Conservation (phyloP, 2,113 vertebrate genomes). For the Thamnophis sirtalis region DNA sequence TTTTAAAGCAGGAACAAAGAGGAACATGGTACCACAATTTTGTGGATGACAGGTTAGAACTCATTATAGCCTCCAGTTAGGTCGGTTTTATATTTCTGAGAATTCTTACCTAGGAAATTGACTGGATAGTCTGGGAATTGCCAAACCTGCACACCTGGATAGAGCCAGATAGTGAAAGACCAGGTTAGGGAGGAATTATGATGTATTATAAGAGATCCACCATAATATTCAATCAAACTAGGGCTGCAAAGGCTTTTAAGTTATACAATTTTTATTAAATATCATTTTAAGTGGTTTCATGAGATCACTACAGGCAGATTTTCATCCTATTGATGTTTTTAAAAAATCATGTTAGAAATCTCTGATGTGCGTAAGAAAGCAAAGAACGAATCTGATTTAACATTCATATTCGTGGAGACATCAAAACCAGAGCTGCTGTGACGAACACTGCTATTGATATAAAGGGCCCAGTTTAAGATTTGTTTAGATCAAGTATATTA, state of each 20-base stretch:
- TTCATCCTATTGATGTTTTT: neutral
- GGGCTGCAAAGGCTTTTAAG: neutral
- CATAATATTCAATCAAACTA: neutral
- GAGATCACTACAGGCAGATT: neutral
- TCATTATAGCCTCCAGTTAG: neutral
- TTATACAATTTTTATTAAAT: neutral
- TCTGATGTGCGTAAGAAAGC: neutral
- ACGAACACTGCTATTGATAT: slow-evolving; percentile 13
- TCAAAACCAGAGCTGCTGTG: neutral
- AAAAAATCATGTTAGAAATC: neutral
- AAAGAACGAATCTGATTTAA: neutral
- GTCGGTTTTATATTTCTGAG: neutral
- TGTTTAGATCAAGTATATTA: neutral
- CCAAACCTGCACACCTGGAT: neutral
- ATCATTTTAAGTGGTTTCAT: neutral
- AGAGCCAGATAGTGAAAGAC: neutral
- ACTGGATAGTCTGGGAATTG: neutral
- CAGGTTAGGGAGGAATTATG: neutral
- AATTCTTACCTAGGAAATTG: neutral
- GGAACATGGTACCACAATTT: neutral
- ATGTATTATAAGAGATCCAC: neutral
- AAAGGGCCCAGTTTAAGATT: neutral
- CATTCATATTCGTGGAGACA: neutral
- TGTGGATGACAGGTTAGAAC: neutral
- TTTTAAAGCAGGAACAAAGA: neutral